phyloP scores from a whole-genome alignment of 23 tunicate genomes.

The Corella eumyota region DNA sequence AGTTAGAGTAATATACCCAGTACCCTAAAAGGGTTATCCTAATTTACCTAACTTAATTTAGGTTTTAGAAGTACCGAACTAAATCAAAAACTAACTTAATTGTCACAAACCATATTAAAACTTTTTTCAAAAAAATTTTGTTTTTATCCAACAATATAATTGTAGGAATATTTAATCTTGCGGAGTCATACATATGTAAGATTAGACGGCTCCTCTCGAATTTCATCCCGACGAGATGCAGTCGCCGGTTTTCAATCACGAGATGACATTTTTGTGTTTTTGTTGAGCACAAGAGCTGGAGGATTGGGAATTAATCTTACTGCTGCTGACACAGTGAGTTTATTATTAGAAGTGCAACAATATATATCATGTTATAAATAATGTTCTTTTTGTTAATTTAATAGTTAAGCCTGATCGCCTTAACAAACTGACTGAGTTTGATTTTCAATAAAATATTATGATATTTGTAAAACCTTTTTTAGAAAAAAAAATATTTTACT shows the following conservation, averaged over 20 bases:
- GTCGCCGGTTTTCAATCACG: constrained; percentile 72
- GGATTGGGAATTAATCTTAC: constrained; percentile 82
- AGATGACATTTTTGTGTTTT: constrained; percentile 60
- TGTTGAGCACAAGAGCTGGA: constrained; percentile 76
- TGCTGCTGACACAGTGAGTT: constrained; percentile 77
- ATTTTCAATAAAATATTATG: neutral
- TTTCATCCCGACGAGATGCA: constrained; percentile 78
- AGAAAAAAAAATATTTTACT: neutral
- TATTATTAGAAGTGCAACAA: neutral
- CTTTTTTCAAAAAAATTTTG: no score
- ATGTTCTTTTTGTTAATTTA: neutral
- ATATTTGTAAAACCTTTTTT: neutral
- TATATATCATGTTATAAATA: neutral
- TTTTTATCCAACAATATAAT: neutral
- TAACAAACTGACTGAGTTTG: neutral
- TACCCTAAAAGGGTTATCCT: no score
- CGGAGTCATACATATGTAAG: constrained; percentile 45
- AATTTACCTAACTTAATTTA: no score
- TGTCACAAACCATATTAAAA: no score
- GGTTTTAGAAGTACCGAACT: no score
- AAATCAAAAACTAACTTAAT: no score
- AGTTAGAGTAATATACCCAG: no score
- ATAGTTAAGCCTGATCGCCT: neutral
- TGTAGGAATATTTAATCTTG: constrained; percentile 56
- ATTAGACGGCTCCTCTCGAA: constrained; percentile 68